A percentile compares a stretch with the other conserved stretches of the same genome.
phyloP scores from a whole-genome alignment of 2,888 invertebrate genomes.

The Tetranychus truncatus region DNA sequence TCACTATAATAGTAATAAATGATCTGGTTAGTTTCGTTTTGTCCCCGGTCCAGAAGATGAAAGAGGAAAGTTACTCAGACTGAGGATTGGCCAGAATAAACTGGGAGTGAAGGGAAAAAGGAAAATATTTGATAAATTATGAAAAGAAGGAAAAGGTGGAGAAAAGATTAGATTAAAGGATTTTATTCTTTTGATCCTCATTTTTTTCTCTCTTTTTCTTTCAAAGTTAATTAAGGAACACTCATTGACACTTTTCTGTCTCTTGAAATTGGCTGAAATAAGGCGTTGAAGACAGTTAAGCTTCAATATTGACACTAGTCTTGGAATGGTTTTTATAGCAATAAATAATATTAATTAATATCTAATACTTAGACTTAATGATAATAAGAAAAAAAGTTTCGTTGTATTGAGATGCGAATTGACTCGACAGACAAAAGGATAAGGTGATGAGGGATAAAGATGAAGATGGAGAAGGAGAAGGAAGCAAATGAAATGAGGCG shows the following conservation, averaged over 20 bases:
- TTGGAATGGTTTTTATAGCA: not conserved
- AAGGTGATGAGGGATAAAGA: not conserved
- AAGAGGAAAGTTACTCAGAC: too few species aligned
- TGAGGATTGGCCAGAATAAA: not conserved
- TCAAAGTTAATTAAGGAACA: not conserved
- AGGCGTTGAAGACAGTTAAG: not conserved
- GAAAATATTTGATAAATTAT: not conserved
- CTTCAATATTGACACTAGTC: not conserved
- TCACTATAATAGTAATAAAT: too few species aligned
- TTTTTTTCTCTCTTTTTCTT: not conserved
- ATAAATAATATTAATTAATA: not conserved
- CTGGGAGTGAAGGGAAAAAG: not conserved
- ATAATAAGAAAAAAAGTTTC: not conserved
- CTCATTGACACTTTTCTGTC: not conserved
- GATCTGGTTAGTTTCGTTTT: too few species aligned
- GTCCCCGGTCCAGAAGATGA: too few species aligned
- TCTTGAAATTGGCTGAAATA: not conserved
- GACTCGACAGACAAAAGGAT: not conserved
- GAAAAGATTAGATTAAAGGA: conserved; percentile 7
- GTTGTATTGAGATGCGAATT: conserved; percentile 2
- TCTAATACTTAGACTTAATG: not conserved
- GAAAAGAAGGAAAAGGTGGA: not conserved
- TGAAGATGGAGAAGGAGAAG: conserved; percentile 6
- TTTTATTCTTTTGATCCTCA: not conserved
- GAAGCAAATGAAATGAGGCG: not conserved